These are phyloP conservation scores for Exocentrus adspersus DNA, from an alignment of 2,888 invertebrate species.

Conservation along the genomic window DNA sequence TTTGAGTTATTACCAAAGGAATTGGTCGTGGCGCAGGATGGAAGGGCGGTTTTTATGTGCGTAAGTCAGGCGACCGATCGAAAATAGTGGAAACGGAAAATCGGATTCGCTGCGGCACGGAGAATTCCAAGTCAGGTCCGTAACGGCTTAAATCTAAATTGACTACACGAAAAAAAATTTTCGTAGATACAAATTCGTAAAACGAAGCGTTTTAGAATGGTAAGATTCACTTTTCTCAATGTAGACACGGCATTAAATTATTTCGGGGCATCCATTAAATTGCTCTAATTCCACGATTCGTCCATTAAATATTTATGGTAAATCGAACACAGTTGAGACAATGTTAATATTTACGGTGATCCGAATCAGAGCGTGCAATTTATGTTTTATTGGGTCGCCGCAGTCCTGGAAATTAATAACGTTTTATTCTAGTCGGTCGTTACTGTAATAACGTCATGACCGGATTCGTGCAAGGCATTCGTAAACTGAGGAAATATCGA, in stretches of 20 bases:
- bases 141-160: too few species aligned
- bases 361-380: not conserved
- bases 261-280: too few species aligned
- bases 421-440: not conserved
- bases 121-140: too few species aligned
- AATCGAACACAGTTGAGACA: not conserved
- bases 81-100: slow-evolving; percentile 13
- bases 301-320: not conserved
- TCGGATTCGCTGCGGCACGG: not conserved
- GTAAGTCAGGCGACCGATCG: slow-evolving; percentile 18
- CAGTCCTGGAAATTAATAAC: not conserved
- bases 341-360: not conserved
- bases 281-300: not conserved
- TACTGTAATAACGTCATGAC: too few species aligned
- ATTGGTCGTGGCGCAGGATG: slow-evolving; percentile 1
- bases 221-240: too few species aligned
- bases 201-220: too few species aligned
- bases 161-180: slow-evolving; percentile 6
- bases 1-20: slow-evolving; percentile 18
- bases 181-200: too few species aligned
- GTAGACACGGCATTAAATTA: too few species aligned
- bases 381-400: not conserved
- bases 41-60: slow-evolving; percentile 11
- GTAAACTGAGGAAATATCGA: too few species aligned
- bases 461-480: too few species aligned